These are phyloP conservation scores for Tachina lurida DNA, from an alignment of 2,888 invertebrate species.

Conservation along the genomic window DNA sequence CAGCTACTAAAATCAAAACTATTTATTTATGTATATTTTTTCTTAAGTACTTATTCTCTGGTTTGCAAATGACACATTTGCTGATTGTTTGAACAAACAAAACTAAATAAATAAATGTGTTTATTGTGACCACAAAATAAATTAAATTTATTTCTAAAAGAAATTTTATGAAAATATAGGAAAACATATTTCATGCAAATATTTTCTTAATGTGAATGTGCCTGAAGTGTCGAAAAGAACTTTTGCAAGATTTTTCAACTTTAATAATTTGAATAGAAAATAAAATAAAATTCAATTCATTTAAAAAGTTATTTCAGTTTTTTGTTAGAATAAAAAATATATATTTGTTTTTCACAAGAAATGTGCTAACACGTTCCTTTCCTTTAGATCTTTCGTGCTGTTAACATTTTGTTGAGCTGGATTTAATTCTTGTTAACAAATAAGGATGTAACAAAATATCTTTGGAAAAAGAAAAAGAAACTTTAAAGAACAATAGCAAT, in stretches of 20 bases:
- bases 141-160: too few species aligned
- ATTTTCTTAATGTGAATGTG: too few species aligned
- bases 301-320: not conserved
- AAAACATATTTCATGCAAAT: too few species aligned
- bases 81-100: too few species aligned
- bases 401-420: constrained; percentile 17
- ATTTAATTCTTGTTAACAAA: constrained; percentile 7
- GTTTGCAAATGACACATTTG: too few species aligned
- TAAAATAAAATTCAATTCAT: not conserved
- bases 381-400: not conserved
- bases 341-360: not conserved
- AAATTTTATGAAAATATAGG: too few species aligned
- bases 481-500: constrained; percentile 22
- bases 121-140: too few species aligned
- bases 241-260: not conserved
- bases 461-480: not conserved
- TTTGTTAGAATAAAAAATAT: constrained; percentile 8
- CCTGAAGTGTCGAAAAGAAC: not conserved
- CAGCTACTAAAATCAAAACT: too few species aligned
- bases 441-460: not conserved
- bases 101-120: too few species aligned
- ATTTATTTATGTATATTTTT: too few species aligned
- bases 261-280: not conserved
- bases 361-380: not conserved
- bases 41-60: too few species aligned